Conservation (phyloP, 2,797 vertebrate species). For the Garrulus glandarius region DNA sequence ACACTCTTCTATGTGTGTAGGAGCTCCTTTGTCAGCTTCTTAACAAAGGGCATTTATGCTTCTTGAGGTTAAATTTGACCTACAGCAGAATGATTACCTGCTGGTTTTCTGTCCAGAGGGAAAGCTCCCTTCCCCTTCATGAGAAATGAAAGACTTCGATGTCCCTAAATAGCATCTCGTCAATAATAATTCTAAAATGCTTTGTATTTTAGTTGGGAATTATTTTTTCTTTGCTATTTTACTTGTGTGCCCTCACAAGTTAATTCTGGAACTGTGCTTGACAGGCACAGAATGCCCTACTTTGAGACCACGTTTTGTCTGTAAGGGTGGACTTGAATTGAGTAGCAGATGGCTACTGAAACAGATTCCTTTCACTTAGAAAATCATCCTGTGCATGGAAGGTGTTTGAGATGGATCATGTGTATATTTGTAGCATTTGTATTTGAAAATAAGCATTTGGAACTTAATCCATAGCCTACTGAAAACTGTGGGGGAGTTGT, state of each 20-base stretch:
- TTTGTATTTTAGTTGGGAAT: neutral
- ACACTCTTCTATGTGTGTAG: neutral
- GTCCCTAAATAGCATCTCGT: neutral
- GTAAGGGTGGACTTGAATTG: neutral
- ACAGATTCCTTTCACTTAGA: neutral
- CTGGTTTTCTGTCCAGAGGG: neutral
- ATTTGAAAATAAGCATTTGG: neutral
- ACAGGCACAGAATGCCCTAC: neutral
- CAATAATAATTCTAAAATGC: neutral
- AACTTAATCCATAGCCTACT: neutral
- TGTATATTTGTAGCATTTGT: constrained; percentile 3
- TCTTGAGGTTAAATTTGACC: neutral
- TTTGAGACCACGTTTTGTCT: neutral
- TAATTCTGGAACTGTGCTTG: neutral
- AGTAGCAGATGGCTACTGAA: constrained; percentile 15
- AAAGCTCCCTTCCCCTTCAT: neutral
- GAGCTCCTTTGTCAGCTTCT: neutral
- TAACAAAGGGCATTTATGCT: neutral
- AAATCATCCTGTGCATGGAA: neutral
- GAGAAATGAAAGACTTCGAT: neutral
- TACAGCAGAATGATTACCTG: neutral
- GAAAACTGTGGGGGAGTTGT: neutral
- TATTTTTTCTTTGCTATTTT: neutral
- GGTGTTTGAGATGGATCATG: neutral
- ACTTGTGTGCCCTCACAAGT: neutral